phyloP scores from a whole-genome alignment of 2,888 invertebrate genomes.

The Strigamia crassipes region DNA sequence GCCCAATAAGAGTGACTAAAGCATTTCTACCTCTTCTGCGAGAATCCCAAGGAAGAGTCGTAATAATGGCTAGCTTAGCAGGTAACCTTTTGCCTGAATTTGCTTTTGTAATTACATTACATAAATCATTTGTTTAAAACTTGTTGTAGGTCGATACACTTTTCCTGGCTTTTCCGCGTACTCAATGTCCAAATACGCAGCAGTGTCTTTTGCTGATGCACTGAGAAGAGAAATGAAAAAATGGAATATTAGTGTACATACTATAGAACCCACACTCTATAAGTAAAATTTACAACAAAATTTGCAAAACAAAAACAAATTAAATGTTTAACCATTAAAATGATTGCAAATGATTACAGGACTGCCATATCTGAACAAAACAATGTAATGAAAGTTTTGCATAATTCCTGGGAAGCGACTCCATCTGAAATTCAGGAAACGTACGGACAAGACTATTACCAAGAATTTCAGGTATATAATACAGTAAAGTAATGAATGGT shows the following conservation, averaged over 20 bases:
- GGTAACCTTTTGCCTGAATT: no score
- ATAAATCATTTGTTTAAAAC: no score
- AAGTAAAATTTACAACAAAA: constrained; percentile 51
- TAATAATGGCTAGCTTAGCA: constrained; percentile 56
- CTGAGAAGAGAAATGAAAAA: constrained; percentile 56
- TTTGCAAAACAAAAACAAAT: background rate
- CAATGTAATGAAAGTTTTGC: constrained; percentile 52
- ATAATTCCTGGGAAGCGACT: constrained; percentile 55
- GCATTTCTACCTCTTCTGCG: constrained; percentile 56
- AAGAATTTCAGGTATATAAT: constrained; percentile 55
- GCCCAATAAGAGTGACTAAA: constrained; percentile 57
- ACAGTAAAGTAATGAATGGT: no score
- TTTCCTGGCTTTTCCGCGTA: constrained; percentile 56
- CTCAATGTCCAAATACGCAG: constrained; percentile 56
- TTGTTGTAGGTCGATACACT: constrained; percentile 54
- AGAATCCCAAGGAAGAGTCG: constrained; percentile 54
- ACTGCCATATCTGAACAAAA: constrained; percentile 54
- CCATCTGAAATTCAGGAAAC: constrained; percentile 54
- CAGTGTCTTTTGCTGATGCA: constrained; percentile 56
- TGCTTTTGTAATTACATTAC: no score
- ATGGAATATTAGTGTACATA: constrained; percentile 54
- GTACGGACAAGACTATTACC: constrained; percentile 56
- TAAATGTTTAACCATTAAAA: no score
- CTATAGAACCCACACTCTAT: constrained; percentile 56
- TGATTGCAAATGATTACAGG: no score